Percentiles rank a stretch among this genome's conserved stretches.
Evolutionary conservation across 1,140 invertebrate species (phyloP).

Genomic region (Arctopsyche grandis): DNA sequence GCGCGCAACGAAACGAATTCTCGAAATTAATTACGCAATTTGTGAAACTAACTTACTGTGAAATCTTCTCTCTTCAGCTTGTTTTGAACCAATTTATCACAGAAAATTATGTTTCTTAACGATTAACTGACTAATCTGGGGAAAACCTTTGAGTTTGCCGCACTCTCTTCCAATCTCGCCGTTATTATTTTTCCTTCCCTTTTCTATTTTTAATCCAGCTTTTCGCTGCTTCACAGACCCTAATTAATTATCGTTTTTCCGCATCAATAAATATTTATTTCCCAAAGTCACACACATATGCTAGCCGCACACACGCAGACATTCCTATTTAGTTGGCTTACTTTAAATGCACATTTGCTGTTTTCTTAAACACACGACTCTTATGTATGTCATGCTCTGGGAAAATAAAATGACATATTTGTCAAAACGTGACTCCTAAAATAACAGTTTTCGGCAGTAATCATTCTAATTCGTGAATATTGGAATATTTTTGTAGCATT

Average conservation of each 20-base stretch:
- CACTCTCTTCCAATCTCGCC: background rate
- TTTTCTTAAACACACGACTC: too few species aligned
- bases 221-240: background rate
- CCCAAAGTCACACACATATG: background rate
- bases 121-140: conserved; percentile 39
- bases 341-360: too few species aligned
- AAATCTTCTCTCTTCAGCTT: conserved; percentile 41
- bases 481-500: too few species aligned
- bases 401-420: too few species aligned
- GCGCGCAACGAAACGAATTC: conserved; percentile 37
- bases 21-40: conserved; percentile 43
- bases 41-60: conserved; percentile 44
- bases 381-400: too few species aligned
- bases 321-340: too few species aligned
- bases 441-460: too few species aligned
- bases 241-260: conserved; percentile 29
- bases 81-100: conserved; percentile 45
- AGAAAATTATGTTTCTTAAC: conserved; percentile 42
- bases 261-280: conserved; percentile 21
- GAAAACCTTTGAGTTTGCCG: conserved; percentile 38
- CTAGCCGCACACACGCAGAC: too few species aligned
- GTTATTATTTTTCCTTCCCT: conserved; percentile 23
- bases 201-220: conserved; percentile 19
- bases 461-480: too few species aligned
- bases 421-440: too few species aligned